Conservation (phyloP, 2,888 invertebrate species). For the Timema podura region DNA sequence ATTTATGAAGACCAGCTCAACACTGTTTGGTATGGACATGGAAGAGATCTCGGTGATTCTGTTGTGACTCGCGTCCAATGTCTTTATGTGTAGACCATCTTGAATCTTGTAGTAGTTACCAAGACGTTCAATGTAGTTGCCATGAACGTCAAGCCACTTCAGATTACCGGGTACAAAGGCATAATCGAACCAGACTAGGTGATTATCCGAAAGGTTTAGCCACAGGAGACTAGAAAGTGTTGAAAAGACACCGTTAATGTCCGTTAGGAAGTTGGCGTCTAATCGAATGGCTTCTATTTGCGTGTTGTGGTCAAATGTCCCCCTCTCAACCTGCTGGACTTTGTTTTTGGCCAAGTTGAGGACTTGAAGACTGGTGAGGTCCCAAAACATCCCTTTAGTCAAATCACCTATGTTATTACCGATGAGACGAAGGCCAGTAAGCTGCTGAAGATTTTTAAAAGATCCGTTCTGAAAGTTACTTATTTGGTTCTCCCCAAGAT, state of each 20-base stretch:
- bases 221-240: conserved; percentile 79
- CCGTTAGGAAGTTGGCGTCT: conserved; percentile 82
- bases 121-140: conserved; percentile 81
- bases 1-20: conserved; percentile 83
- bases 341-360: conserved; percentile 87
- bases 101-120: conserved; percentile 86
- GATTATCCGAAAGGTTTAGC: conserved; percentile 87
- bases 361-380: conserved; percentile 77
- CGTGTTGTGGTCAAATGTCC: conserved; percentile 75
- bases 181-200: conserved; percentile 89
- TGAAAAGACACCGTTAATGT: conserved; percentile 86
- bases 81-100: conserved; percentile 62
- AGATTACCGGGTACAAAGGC: conserved; percentile 85
- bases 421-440: conserved; percentile 82
- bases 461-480: conserved; percentile 77
- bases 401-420: conserved; percentile 86
- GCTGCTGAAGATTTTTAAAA: conserved; percentile 77
- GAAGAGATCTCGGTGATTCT: conserved; percentile 76
- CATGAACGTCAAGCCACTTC: conserved; percentile 87
- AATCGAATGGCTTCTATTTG: conserved; percentile 82
- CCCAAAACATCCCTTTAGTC: conserved; percentile 81
- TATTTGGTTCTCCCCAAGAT: conserved; percentile 90
- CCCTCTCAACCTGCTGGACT: conserved; percentile 77
- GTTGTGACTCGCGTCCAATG: conserved; percentile 86
- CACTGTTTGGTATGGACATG: conserved; percentile 83